Evolutionary conservation across 2,113 vertebrate genomes (phyloP).

Genomic region (Peromyscus polionotus): DNA sequence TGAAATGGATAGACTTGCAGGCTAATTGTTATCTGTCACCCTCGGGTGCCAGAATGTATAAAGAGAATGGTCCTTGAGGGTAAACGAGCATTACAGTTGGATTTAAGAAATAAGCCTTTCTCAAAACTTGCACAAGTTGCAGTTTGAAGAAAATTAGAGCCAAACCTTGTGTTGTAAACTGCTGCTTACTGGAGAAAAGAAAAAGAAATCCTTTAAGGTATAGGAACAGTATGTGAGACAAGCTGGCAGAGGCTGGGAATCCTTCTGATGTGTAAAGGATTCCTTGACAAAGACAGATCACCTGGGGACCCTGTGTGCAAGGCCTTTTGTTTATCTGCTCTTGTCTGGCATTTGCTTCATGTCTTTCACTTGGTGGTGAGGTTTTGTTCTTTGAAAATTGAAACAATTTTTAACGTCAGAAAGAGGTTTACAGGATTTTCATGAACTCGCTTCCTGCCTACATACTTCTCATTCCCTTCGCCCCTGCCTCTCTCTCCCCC

Average conservation of each 20-base stretch:
- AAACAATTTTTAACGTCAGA: slow-evolving; percentile 81
- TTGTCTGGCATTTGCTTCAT: slow-evolving; percentile 78
- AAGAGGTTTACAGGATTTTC: slow-evolving; percentile 67
- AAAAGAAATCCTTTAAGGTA: slow-evolving; percentile 48
- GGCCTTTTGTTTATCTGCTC: slow-evolving; percentile 80
- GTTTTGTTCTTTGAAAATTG: slow-evolving; percentile 73
- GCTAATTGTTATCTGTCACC: slow-evolving; percentile 60
- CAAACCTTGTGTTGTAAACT: slow-evolving; percentile 52
- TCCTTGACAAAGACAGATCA: slow-evolving; percentile 84
- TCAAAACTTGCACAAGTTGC: slow-evolving; percentile 72
- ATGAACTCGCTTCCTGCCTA: not conserved
- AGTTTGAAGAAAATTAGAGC: slow-evolving; percentile 62
- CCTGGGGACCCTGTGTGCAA: slow-evolving; percentile 66
- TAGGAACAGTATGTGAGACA: slow-evolving; percentile 67
- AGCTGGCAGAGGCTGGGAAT: slow-evolving; percentile 67
- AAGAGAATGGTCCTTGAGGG: not conserved
- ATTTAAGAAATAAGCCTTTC: slow-evolving; percentile 53
- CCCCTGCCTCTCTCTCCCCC: not conserved
- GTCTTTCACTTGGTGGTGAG: slow-evolving; percentile 77
- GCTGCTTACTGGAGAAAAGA: slow-evolving; percentile 65
- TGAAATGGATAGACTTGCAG: slow-evolving; percentile 3
- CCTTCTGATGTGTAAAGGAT: slow-evolving; percentile 78
- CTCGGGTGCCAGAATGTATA: not conserved
- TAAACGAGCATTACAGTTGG: slow-evolving; percentile 26
- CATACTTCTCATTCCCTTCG: not conserved